Percentiles rank a stretch among this genome's conserved stretches.
These are phyloP conservation scores for Boleophthalmus pectinirostris DNA, from an alignment of 2,113 vertebrate genomes.

Conservation along the genomic window DNA sequence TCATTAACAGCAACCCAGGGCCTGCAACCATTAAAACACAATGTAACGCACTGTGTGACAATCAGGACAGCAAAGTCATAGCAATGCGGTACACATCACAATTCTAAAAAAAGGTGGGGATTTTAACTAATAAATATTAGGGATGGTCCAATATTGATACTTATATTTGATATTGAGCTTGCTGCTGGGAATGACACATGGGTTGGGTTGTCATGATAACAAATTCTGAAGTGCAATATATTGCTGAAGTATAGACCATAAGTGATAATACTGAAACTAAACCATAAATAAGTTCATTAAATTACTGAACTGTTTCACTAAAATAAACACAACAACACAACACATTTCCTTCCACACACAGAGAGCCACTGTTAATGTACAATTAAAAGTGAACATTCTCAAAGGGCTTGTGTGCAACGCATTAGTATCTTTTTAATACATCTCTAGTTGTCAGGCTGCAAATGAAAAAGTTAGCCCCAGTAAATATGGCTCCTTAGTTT, in stretches of 20 bases:
- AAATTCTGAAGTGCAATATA: no score
- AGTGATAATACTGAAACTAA: no score
- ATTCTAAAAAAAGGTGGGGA: neutral
- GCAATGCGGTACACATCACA: neutral
- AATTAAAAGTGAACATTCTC: conserved; percentile 76
- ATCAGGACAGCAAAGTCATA: conserved; percentile 48
- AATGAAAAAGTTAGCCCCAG: conserved; percentile 66
- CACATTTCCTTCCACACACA: conserved; percentile 24
- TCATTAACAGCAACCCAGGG: conserved; percentile 88
- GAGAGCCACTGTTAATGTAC: conserved; percentile 56
- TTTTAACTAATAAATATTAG: no score
- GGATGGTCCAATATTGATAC: no score
- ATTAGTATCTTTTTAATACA: conserved; percentile 77
- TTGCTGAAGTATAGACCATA: no score
- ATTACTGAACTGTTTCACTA: no score
- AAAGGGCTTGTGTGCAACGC: conserved; percentile 64
- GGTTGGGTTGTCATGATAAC: no score
- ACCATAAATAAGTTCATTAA: no score
- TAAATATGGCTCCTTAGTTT: conserved; percentile 80
- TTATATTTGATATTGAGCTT: no score
- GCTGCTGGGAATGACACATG: no score
- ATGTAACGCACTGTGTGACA: conserved; percentile 55
- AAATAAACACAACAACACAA: neutral
- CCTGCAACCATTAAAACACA: conserved; percentile 64
- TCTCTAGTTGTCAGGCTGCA: conserved; percentile 67